Evolutionary conservation across 2,113 vertebrate species (phyloP).

Genomic region (Phalacrocorax brasilianus): DNA sequence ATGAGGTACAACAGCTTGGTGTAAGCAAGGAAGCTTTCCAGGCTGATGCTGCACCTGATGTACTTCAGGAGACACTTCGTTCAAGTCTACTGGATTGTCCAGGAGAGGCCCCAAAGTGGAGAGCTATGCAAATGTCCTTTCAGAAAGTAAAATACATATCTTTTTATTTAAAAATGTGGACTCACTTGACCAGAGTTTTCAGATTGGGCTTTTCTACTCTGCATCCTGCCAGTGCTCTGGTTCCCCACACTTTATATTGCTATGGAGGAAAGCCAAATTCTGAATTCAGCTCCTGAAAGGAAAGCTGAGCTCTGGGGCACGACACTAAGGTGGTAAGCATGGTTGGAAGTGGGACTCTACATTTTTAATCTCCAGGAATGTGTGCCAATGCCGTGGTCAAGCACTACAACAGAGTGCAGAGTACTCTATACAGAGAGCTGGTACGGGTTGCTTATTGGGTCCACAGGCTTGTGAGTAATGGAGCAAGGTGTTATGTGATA

Average conservation of each 20-base stretch:
- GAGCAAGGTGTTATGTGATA: neutral
- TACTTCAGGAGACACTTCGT: neutral
- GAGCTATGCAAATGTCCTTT: neutral
- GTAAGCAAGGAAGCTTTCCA: neutral
- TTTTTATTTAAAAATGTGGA: neutral
- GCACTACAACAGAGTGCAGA: neutral
- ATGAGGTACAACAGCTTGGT: rapidly evolving
- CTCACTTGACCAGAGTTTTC: neutral
- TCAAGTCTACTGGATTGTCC: neutral
- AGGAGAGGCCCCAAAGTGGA: neutral
- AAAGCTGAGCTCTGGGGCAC: neutral
- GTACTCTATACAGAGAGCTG: neutral
- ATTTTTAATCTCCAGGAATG: neutral
- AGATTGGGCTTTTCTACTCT: neutral
- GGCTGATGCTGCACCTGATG: neutral
- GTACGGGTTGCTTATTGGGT: neutral
- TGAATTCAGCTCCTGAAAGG: neutral
- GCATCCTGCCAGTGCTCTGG: neutral
- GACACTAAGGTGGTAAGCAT: neutral
- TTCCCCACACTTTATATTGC: neutral
- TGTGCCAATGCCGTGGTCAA: neutral
- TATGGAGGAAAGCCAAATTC: neutral
- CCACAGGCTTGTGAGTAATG: neutral
- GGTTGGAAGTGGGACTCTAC: neutral
- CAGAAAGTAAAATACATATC: neutral